Conservation (phyloP, 2,888 invertebrate species). For the Pandemis corylana region DNA sequence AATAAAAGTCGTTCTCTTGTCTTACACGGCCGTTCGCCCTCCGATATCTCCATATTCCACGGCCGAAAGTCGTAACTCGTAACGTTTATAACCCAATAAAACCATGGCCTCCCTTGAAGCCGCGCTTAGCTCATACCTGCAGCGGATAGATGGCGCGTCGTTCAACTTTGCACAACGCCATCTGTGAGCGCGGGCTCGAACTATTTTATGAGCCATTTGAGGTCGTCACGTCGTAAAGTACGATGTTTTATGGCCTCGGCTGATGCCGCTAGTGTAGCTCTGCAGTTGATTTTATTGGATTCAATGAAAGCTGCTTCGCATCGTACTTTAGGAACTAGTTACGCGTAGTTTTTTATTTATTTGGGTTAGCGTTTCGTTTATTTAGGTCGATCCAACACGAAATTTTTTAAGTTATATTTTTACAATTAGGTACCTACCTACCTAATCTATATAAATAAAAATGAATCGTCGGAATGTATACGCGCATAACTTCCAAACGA, state of each 20-base stretch:
- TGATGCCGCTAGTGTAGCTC: constrained; percentile 80
- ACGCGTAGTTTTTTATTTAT: constrained; percentile 5
- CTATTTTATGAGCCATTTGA: constrained; percentile 79
- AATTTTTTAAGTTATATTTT: not conserved
- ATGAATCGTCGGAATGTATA: no score
- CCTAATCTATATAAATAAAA: no score
- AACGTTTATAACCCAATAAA: constrained; percentile 84
- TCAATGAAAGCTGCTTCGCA: constrained; percentile 37
- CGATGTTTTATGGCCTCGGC: constrained; percentile 73
- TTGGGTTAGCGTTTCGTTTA: not conserved
- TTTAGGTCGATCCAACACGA: not conserved
- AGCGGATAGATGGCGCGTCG: constrained; percentile 73
- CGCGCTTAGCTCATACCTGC: constrained; percentile 54
- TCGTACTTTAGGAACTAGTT: constrained; percentile 28
- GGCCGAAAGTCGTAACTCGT: constrained; percentile 74
- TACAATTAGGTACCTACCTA: not conserved
- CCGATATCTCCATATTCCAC: constrained; percentile 82
- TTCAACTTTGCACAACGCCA: constrained; percentile 66
- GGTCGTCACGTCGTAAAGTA: constrained; percentile 78
- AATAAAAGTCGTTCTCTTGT: constrained; percentile 84
- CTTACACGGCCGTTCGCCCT: constrained; percentile 81
- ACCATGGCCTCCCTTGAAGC: constrained; percentile 65
- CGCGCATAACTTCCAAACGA: no score
- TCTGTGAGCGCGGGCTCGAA: constrained; percentile 72
- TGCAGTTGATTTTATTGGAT: constrained; percentile 50